Evolutionary conservation across 2,113 vertebrate genomes (phyloP).

Genomic region (Tauraco erythrolophus): DNA sequence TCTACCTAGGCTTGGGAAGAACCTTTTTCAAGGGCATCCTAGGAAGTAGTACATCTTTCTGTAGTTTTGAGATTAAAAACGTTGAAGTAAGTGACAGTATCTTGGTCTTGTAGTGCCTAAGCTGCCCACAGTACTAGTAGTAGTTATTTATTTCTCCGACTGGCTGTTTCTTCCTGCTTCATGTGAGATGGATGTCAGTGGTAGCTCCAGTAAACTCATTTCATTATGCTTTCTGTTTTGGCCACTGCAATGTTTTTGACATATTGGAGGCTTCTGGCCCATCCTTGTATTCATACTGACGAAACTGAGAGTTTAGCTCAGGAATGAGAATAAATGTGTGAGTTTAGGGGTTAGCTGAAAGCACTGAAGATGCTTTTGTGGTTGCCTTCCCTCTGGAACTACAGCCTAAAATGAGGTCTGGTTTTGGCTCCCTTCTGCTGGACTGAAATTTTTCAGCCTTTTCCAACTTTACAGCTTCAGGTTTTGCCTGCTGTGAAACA

Average conservation of each 20-base stretch:
- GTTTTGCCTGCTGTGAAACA: neutral
- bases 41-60: fast-evolving
- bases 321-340: fast-evolving
- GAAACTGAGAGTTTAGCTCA: neutral
- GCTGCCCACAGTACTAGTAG: neutral
- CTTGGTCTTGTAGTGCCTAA: too few relatives aligned
- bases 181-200: neutral
- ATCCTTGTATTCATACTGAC: neutral
- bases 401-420: neutral
- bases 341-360: neutral
- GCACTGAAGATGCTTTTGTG: neutral
- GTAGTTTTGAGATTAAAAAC: neutral
- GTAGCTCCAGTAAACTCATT: neutral
- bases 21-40: neutral
- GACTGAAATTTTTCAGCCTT: neutral
- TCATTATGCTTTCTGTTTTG: fast-evolving
- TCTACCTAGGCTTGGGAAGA: fast-evolving
- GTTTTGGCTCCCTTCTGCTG: neutral
- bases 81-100: fast-evolving
- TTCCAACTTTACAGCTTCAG: neutral
- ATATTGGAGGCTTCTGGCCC: neutral
- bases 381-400: neutral
- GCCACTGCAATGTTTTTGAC: neutral
- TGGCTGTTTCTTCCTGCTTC: fast-evolving
- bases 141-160: neutral